Percentiles rank a stretch among this genome's conserved stretches.
These are phyloP conservation scores for Melanotaenia trifasciata DNA, from an alignment of 2,797 vertebrate genomes.

Conservation along the genomic window DNA sequence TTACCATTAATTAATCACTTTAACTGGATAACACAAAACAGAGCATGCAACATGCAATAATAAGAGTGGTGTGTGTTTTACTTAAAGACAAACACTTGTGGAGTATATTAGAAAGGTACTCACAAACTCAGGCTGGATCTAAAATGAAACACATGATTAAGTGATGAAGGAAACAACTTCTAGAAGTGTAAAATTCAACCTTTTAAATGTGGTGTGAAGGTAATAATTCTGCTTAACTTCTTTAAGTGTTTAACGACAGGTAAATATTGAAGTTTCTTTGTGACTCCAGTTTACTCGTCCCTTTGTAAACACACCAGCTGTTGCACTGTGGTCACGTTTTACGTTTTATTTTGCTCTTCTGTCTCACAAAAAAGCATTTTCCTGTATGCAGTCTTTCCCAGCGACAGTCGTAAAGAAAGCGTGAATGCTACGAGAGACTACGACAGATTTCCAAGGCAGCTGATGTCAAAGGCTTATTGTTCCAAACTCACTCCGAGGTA, in stretches of 20 bases:
- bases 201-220: conserved; percentile 9
- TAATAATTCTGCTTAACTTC: neutral
- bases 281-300: neutral
- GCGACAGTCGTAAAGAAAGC: conserved; percentile 30
- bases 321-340: neutral
- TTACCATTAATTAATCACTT: conserved; percentile 22
- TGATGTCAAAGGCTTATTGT: conserved; percentile 47
- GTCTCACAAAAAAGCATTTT: neutral
- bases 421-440: conserved; percentile 25
- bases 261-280: neutral
- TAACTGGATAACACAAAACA: conserved; percentile 35
- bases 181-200: neutral
- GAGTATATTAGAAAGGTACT: too few relatives aligned
- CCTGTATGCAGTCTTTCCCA: conserved; percentile 11
- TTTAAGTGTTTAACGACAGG: neutral
- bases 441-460: conserved; percentile 46
- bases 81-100: neutral
- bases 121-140: conserved; percentile 2
- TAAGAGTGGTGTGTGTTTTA: conserved; percentile 14
- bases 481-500: conserved; percentile 39
- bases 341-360: conserved; percentile 3
- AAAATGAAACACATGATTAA: neutral
- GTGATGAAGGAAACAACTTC: conserved; percentile 9
- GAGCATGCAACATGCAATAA: conserved; percentile 64
- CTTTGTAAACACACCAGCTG: conserved; percentile 3